Evolutionary conservation across 2,888 invertebrate species (phyloP), one percentile per base, ranked within the genome.

Genomic region (Pherbina coryleti): DNA sequence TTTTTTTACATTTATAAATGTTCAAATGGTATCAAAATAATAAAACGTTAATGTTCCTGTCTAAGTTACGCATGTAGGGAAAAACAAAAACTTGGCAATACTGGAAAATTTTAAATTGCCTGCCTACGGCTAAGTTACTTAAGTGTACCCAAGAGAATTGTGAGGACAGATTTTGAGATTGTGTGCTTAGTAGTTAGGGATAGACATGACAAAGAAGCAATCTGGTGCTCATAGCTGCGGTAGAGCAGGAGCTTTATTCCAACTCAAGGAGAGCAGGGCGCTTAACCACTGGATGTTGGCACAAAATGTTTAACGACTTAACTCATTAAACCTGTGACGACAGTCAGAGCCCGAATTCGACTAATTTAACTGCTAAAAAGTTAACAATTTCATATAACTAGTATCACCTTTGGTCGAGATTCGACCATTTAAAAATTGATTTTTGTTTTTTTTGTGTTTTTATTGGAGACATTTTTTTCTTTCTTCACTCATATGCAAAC

Each of bases 81-180:
- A 64, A 5, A 64, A 4, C 25, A 44, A 44, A 44, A 44, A 37
- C 14, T 67, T 67, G 49, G 11, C 44, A 67, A 37, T 44, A 44
- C 67, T 37, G 55, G 44, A 60, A 44, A 19, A 44, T 57, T 72
- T 37, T 57, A 37, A 57, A 72, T 72, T 28, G 25, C 57, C 19
- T 37, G 72, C 72, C 73, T 49, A 51, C 37, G 51, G 73, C 60
- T 19, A 74, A 44, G 62, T 62, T 62, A 28, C 17, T 64, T 19
- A 84, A 87, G 84, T 84, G 84, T 80, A 85, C 87, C 86, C 84
- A 76, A 77, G 86, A 82, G 86, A 80, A 64, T 79, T 74, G 71
- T 3, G 19, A 28, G 71, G 53, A 71, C 25, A 55, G 37, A 37
- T 62, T 25, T 37, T 55, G 37, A 49, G 55, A 55, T 55, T 55